A percentile compares a stretch with the other conserved stretches of the same genome.
Conservation (phyloP, 2,797 vertebrate species). For the Simalia tracyae region DNA sequence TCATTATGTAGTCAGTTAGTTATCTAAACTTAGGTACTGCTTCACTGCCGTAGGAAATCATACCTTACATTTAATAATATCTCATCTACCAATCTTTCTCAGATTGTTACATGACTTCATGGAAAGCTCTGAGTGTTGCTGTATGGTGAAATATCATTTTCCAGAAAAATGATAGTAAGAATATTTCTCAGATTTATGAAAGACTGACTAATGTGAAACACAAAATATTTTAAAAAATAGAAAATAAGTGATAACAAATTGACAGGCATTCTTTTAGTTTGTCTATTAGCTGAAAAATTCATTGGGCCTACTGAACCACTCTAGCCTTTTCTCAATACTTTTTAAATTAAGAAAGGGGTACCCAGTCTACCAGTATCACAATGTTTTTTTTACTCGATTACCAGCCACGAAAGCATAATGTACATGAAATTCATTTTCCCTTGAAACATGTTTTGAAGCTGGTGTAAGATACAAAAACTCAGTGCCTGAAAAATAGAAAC, state of each 20-base stretch:
- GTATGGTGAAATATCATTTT: background rate
- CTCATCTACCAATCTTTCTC: background rate
- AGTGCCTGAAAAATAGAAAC: background rate
- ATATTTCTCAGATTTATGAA: background rate
- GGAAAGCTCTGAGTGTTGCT: background rate
- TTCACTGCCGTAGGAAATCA: constrained; percentile 11
- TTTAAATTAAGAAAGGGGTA: background rate
- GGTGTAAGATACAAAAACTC: background rate
- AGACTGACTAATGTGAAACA: background rate
- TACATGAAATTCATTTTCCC: background rate
- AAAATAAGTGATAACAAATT: background rate
- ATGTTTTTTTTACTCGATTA: too few species aligned
- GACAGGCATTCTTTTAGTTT: background rate
- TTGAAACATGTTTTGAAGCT: background rate
- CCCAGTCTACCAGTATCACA: background rate
- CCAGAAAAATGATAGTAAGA: background rate
- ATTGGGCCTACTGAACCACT: background rate
- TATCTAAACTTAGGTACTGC: constrained; percentile 25
- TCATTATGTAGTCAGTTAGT: constrained; percentile 8
- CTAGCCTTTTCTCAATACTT: too few species aligned
- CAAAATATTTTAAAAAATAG: background rate
- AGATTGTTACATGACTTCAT: constrained; percentile 13
- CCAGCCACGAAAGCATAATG: background rate
- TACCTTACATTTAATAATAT: constrained; percentile 1
- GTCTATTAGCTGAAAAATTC: background rate